Conservation (phyloP, 2,888 invertebrate species). For the Diloba caeruleocephala region DNA sequence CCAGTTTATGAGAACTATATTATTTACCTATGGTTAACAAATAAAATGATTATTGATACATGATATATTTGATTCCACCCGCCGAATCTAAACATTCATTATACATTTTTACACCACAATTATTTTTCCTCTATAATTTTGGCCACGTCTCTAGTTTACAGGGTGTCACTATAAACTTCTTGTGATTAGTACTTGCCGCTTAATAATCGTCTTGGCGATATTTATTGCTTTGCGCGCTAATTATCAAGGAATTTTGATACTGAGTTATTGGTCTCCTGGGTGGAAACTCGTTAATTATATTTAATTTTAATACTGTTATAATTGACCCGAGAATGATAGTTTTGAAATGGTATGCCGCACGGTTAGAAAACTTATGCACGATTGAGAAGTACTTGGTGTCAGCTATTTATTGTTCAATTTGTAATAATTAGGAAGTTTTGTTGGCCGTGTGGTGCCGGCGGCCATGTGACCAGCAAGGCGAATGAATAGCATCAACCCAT, state of each 20-base stretch:
- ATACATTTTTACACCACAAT: conserved; percentile 35
- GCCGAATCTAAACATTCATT: conserved; percentile 8
- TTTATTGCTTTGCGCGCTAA: conserved; percentile 84
- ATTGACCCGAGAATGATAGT: conserved; percentile 51
- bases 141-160: conserved; percentile 64
- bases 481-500: too few relatives aligned
- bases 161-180: conserved; percentile 70
- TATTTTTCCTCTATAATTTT: conserved; percentile 43
- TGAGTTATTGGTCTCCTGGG: conserved; percentile 77
- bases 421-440: too few relatives aligned
- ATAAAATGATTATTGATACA: neutral
- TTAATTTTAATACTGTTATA: conserved; percentile 67
- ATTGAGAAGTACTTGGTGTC: neutral
- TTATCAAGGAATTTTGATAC: conserved; percentile 88
- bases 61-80: neutral
- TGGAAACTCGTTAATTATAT: conserved; percentile 67
- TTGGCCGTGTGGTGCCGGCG: too few relatives aligned
- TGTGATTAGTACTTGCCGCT: conserved; percentile 81
- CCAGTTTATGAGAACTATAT: too few relatives aligned
- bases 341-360: conserved; percentile 29
- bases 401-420: neutral
- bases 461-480: too few relatives aligned
- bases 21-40: neutral
- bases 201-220: conserved; percentile 84
- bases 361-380: conserved; percentile 11